These are phyloP conservation scores for Drosophila pachea DNA, from an alignment of 1,140 invertebrate genomes.

Conservation along the genomic window DNA sequence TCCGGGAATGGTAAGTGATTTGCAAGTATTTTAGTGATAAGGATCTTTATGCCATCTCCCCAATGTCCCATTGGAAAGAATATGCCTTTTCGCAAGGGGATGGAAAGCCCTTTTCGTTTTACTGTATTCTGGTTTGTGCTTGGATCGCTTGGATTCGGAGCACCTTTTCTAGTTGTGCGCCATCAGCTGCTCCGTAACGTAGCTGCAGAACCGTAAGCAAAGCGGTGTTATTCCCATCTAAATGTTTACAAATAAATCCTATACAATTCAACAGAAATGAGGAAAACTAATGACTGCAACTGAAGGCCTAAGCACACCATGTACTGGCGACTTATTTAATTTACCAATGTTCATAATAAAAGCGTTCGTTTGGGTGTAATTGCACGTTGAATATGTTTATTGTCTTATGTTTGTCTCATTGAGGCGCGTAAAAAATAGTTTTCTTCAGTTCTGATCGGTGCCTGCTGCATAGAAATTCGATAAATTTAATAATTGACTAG, in stretches of 20 bases:
- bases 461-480: slow-evolving; percentile 53
- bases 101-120: slow-evolving; percentile 54
- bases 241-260: too few relatives aligned
- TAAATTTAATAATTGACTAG: slow-evolving; percentile 28
- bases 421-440: slow-evolving; percentile 27
- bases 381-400: slow-evolving; percentile 59
- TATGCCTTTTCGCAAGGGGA: slow-evolving; percentile 47
- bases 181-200: slow-evolving; percentile 58
- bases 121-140: slow-evolving; percentile 41
- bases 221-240: background rate
- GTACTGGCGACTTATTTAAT: too few relatives aligned
- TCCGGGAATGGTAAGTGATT: slow-evolving; percentile 47
- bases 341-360: too few relatives aligned
- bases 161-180: slow-evolving; percentile 54
- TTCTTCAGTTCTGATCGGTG: slow-evolving; percentile 41
- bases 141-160: slow-evolving; percentile 51
- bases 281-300: background rate
- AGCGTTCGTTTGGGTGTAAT: slow-evolving; percentile 26
- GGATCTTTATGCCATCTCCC: background rate
- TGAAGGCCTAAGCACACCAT: background rate
- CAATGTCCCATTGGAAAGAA: slow-evolving; percentile 29
- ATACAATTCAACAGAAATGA: slow-evolving; percentile 14
- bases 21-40: background rate
- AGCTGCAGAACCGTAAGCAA: slow-evolving; percentile 27
- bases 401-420: slow-evolving; percentile 41